Evolutionary conservation across 2,797 vertebrate genomes (phyloP).

Genomic region (Uromys caudimaculatus): DNA sequence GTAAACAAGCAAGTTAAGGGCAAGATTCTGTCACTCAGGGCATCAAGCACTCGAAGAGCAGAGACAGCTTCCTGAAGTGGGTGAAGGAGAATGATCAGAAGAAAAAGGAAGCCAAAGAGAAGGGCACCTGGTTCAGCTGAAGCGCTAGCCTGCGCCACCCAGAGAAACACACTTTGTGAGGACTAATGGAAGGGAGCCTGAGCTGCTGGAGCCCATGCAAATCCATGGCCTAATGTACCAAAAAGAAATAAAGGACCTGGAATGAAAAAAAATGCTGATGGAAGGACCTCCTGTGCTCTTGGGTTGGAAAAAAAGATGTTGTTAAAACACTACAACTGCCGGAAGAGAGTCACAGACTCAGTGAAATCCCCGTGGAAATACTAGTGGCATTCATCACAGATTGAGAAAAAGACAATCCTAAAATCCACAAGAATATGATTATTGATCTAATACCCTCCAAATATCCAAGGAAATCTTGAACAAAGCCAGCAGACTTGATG

Average conservation of each 20-base stretch:
- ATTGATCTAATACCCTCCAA: neutral
- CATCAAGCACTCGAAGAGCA: neutral
- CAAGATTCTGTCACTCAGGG: neutral
- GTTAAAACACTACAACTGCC: neutral
- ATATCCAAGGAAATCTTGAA: neutral
- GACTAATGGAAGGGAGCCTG: neutral
- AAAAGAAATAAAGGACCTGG: neutral
- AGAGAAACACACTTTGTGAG: neutral
- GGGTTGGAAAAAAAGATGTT: neutral
- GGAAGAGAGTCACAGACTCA: neutral
- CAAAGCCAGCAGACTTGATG: neutral
- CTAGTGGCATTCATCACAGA: neutral
- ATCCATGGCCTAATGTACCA: neutral
- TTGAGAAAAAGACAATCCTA: neutral
- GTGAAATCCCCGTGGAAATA: neutral
- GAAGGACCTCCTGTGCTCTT: too few relatives aligned
- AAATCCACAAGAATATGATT: neutral
- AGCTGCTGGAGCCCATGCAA: neutral
- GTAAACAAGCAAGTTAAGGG: neutral
- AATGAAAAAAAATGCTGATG: neutral
- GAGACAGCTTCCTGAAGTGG: neutral
- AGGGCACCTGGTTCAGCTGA: neutral
- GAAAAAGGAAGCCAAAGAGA: neutral
- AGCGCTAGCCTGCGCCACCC: neutral
- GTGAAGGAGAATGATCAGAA: neutral